Percentiles rank a stretch among this genome's conserved stretches.
phyloP scores from a whole-genome alignment of 2,888 invertebrate genomes.

The Lysandra coridon region DNA sequence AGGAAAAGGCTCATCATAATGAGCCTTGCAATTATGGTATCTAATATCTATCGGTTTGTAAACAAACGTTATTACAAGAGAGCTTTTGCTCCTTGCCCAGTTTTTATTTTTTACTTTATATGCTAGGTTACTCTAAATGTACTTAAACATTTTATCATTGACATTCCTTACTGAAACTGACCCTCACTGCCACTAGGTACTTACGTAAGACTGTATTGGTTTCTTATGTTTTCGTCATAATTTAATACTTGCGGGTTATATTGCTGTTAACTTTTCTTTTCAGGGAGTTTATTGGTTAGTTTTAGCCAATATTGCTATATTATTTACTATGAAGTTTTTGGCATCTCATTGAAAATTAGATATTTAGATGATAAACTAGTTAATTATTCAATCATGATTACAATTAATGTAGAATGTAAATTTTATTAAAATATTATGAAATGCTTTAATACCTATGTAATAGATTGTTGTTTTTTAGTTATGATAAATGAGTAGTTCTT shows the following conservation, averaged over 20 bases:
- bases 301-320: background rate
- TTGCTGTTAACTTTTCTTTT: background rate
- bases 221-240: background rate
- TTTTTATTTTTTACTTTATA: background rate
- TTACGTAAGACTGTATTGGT: background rate
- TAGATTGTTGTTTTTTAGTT: constrained; percentile 23
- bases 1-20: background rate
- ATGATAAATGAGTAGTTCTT: constrained; percentile 18
- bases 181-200: constrained; percentile 14
- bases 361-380: background rate
- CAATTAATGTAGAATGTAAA: constrained; percentile 3
- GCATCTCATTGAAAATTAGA: background rate
- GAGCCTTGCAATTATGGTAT: background rate
- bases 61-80: background rate
- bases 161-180: background rate
- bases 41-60: background rate
- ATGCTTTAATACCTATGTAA: constrained; percentile 22
- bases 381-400: background rate
- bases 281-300: background rate
- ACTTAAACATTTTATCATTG: background rate
- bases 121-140: background rate
- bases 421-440: constrained; percentile 19
- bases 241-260: background rate
- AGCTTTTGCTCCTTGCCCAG: background rate
- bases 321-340: background rate